These are phyloP conservation scores for Nezara viridula DNA, from an alignment of 2,888 invertebrate species.

Conservation along the genomic window DNA sequence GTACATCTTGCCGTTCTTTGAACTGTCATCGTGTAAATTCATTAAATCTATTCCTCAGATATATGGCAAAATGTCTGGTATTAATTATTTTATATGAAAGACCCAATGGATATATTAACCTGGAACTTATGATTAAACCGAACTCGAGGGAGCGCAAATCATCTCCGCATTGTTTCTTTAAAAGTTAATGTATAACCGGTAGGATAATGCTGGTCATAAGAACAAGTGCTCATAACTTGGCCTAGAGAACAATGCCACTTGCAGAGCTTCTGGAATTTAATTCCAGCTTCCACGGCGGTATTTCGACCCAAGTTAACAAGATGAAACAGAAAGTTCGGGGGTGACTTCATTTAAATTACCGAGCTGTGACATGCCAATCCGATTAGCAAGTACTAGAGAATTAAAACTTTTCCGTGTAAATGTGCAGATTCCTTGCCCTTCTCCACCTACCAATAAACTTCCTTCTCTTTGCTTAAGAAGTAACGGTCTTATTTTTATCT, in stretches of 20 bases:
- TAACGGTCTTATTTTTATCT: background rate
- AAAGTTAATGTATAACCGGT: background rate
- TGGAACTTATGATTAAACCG: background rate
- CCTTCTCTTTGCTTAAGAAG: background rate
- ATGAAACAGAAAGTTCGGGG: constrained; percentile 45
- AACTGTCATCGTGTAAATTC: too few species aligned
- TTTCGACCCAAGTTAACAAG: background rate
- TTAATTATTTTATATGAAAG: background rate
- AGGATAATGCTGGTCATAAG: background rate
- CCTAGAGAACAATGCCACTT: constrained; percentile 10
- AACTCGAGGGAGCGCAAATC: background rate
- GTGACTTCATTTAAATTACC: constrained; percentile 39
- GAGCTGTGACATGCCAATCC: constrained; percentile 44
- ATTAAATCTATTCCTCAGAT: too few species aligned
- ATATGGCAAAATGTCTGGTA: too few species aligned
- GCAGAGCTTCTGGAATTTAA: constrained; percentile 33
- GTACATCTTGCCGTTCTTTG: too few species aligned
- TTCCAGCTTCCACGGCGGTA: background rate
- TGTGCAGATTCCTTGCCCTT: constrained; percentile 18
- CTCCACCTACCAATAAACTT: constrained; percentile 21
- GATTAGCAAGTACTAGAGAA: constrained; percentile 48
- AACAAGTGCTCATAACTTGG: constrained; percentile 18
- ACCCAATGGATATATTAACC: background rate
- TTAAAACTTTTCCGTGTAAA: constrained; percentile 32
- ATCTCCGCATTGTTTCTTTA: background rate